These are phyloP conservation scores for Salarias fasciatus DNA, from an alignment of 2,797 vertebrate species.

Conservation along the genomic window DNA sequence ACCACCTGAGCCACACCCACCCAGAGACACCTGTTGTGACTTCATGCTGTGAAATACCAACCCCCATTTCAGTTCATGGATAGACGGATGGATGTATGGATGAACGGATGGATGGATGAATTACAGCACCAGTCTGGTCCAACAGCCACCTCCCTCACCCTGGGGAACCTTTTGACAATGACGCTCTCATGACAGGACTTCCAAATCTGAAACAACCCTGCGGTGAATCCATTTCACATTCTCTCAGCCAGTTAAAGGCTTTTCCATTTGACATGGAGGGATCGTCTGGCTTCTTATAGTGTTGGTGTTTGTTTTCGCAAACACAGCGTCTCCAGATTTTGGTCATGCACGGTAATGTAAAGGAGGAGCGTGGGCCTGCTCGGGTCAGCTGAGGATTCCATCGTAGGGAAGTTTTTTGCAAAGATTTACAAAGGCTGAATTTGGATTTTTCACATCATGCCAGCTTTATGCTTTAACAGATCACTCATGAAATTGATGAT, in stretches of 20 bases:
- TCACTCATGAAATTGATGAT: no score
- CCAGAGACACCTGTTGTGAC: no score
- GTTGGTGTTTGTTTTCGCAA: conserved; percentile 11
- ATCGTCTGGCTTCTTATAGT: conserved; percentile 7
- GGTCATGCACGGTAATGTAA: conserved; percentile 1
- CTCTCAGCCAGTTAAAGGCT: no score
- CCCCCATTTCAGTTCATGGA: no score
- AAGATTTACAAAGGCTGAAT: not conserved
- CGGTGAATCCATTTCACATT: conserved; percentile 30
- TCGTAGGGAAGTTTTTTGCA: no score
- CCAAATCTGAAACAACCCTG: not conserved
- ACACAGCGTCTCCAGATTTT: conserved; percentile 6
- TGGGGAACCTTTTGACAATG: conserved; percentile 11
- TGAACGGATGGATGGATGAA: no score
- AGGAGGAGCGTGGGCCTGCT: not conserved
- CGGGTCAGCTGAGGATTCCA: conserved; percentile 14
- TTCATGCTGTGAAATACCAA: no score
- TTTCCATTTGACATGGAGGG: conserved; percentile 12
- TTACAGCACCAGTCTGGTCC: no score
- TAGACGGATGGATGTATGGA: no score
- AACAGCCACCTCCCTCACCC: not conserved
- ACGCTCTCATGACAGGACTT: conserved; percentile 11
- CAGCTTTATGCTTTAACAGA: no score
- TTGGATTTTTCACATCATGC: no score
- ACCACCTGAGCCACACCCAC: no score